Percentiles rank a stretch among this genome's conserved stretches.
phyloP scores from a whole-genome alignment of 2,888 invertebrate species.

The Aphidius colemani region DNA sequence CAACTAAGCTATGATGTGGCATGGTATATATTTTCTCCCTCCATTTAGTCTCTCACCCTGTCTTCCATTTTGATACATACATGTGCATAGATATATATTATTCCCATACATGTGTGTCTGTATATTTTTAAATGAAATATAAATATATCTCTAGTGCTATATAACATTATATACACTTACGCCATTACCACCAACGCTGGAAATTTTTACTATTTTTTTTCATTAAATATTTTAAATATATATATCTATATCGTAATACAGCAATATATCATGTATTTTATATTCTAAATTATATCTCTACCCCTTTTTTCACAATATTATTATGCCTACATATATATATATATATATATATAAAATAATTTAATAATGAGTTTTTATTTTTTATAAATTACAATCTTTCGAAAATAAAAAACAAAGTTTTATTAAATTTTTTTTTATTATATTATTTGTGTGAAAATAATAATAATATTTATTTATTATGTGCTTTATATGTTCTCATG shows the following conservation, averaged over 20 bases:
- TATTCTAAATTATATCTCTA: too few species aligned
- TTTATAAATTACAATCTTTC: too few species aligned
- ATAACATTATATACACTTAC: slow-evolving; percentile 39
- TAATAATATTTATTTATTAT: too few species aligned
- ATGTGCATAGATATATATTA: slow-evolving; percentile 35
- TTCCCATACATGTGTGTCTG: slow-evolving; percentile 19
- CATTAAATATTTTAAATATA: slow-evolving; percentile 12
- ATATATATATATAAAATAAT: too few species aligned
- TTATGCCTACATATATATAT: too few species aligned
- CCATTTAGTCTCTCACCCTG: slow-evolving; percentile 19
- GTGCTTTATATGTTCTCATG: slow-evolving; percentile 28
- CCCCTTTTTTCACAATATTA: too few species aligned
- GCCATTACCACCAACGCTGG: slow-evolving; percentile 47
- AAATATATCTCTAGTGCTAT: slow-evolving; percentile 44
- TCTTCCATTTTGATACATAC: slow-evolving; percentile 9
- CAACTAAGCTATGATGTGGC: slow-evolving; percentile 21
- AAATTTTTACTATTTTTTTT: slow-evolving; percentile 38
- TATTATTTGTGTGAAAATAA: slow-evolving; percentile 8
- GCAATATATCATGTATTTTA: too few species aligned
- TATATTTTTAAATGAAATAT: slow-evolving; percentile 50
- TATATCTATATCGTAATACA: too few species aligned
- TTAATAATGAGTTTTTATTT: too few species aligned
- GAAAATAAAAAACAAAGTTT: too few species aligned
- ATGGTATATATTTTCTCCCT: slow-evolving; percentile 12
- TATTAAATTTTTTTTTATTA: slow-evolving; percentile 14